Evolutionary conservation across 64 coral and sea anemone species (phyloP), one percentile per base, ranked within the genome.

Genomic region (Astreopora myriophthalma): DNA sequence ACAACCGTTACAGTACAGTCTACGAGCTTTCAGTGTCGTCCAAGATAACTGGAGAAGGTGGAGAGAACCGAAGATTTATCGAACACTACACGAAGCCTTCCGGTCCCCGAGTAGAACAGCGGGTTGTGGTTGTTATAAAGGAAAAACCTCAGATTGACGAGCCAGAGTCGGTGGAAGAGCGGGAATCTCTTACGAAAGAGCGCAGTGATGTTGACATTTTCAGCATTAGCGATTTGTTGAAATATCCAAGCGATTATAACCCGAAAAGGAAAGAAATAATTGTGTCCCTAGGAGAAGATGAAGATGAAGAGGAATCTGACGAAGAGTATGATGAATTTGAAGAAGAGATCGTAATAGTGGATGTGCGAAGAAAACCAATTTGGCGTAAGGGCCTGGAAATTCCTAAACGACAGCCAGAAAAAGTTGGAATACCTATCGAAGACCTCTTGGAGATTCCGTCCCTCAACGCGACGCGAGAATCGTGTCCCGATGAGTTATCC

Each of bases 251-350:
- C 9, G 33, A 58, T 83, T 13, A 65, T 38, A 1, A 20, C 8
- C 22, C 32, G 1, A 38, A 35, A 24, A 64, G 10, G 3, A 83
- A 38, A 3, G 52, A 37, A 20, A 31, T 27, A 64, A 32, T n/a
- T 26, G 1, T 37, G 20, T 12, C 58, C 10, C 28, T 30, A 37
- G 57, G 25, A 5, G 79, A 83, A n/a, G 79, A 83, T 13, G 79
- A 81, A 1, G 78, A 79, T 11, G 67, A 73, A 20, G 70, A 73
- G 14, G 70, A 73, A 38, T 24, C 70, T 22, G 70, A 73, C 22
- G 78, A 81, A n/a, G 78, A 81, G 13, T 61, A 81, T 30, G 79
- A 83, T 39, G 79, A 83, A 64, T 83, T 83, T 35, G 79, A 83
- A 25, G 79, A 83, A 64, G 79, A 64, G 79, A 64, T 83, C 58